These are phyloP conservation scores for Leistus spinibarbis DNA, from an alignment of 2,888 invertebrate species.

Conservation along the genomic window DNA sequence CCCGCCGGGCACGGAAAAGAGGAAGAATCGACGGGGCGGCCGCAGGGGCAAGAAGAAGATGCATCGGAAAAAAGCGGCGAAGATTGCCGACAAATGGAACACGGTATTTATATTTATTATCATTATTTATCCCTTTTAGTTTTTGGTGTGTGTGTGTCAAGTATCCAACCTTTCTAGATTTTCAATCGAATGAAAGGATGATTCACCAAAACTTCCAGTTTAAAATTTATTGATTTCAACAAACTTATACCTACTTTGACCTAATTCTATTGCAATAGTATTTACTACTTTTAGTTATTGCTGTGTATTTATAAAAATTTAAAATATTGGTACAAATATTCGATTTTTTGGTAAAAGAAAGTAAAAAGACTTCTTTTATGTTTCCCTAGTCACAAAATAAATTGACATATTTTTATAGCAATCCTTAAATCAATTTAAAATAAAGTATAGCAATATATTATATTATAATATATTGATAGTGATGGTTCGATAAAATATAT, in stretches of 20 bases:
- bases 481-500: background rate
- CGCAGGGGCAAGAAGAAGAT: constrained; percentile 25
- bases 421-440: no score
- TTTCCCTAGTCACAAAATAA: no score
- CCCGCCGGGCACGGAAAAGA: constrained; percentile 34
- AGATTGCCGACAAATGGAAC: constrained; percentile 33
- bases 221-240: background rate
- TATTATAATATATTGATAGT: no score
- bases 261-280: background rate
- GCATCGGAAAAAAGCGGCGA: constrained; percentile 24
- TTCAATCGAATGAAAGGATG: background rate
- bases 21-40: constrained; percentile 23
- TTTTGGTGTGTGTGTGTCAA: background rate
- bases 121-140: background rate
- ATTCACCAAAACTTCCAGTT: background rate
- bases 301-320: no score
- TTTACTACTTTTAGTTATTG: no score
- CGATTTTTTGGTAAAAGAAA: no score
- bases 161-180: background rate
- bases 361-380: no score
- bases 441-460: no score
- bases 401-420: no score
- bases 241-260: no score
- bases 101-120: constrained; percentile 25
- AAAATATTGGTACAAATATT: no score